Evolutionary conservation across 1,140 invertebrate genomes (phyloP).

Genomic region (Tigriopus japonicus): DNA sequence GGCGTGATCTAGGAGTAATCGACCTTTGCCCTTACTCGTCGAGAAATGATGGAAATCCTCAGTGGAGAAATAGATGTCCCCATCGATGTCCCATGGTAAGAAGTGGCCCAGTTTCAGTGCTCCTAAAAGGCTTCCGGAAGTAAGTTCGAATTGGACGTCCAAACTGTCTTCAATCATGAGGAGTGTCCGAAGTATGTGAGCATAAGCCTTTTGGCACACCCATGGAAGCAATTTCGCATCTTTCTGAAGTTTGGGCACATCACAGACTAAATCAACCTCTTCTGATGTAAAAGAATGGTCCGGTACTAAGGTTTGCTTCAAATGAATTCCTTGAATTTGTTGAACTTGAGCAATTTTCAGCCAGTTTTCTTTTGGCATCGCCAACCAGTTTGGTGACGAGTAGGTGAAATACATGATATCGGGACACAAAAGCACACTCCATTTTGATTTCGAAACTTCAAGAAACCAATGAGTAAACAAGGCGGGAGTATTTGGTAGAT

Average conservation of each 20-base stretch:
- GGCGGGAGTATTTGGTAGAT: background rate
- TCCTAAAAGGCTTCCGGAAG: slow-evolving; percentile 18
- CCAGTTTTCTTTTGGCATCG: background rate
- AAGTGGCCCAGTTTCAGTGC: slow-evolving; percentile 19
- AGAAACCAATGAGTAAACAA: background rate
- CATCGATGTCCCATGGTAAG: slow-evolving; percentile 20
- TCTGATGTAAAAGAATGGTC: slow-evolving; percentile 8
- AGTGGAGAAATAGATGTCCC: slow-evolving; percentile 16
- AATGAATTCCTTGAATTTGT: background rate
- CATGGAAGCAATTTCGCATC: slow-evolving; percentile 16
- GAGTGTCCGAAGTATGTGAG: slow-evolving; percentile 16
- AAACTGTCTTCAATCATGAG: slow-evolving; percentile 15
- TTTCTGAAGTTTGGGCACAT: slow-evolving; percentile 12
- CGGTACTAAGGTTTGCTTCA: background rate
- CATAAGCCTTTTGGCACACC: slow-evolving; percentile 18
- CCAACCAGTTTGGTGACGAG: background rate
- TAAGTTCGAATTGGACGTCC: slow-evolving; percentile 17
- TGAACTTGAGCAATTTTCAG: background rate
- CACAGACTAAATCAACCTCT: slow-evolving; percentile 17
- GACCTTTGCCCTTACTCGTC: slow-evolving; percentile 11
- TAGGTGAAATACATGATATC: slow-evolving; percentile 4
- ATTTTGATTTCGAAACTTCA: background rate
- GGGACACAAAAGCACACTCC: background rate
- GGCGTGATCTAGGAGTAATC: slow-evolving; percentile 10
- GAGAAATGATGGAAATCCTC: slow-evolving; percentile 14